Conservation (phyloP, 1,140 invertebrate species). For the Musca vetustissima region DNA sequence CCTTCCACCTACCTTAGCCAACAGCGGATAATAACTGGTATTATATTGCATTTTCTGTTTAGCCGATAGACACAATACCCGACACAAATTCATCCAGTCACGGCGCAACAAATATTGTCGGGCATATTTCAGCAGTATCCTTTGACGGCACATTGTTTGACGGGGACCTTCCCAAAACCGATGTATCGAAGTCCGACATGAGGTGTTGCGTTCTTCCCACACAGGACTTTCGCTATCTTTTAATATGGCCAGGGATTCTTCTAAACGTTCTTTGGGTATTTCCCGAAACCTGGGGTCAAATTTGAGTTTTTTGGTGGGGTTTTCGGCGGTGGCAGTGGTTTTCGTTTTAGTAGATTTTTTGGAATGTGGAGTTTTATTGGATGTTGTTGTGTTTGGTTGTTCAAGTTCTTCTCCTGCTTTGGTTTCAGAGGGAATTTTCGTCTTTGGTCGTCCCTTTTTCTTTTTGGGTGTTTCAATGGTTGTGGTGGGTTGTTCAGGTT, state of each 20-base stretch:
- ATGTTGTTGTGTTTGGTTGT: too few species aligned
- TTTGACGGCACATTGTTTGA: neutral
- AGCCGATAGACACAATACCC: neutral
- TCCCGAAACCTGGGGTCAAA: too few species aligned
- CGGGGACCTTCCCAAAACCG: neutral
- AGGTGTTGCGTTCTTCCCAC: slow-evolving; percentile 35
- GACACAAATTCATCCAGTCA: slow-evolving; percentile 35
- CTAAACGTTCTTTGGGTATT: slow-evolving; percentile 34
- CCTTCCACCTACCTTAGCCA: slow-evolving; percentile 13
- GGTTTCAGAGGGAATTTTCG: too few species aligned
- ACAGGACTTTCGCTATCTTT: slow-evolving; percentile 30
- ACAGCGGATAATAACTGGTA: slow-evolving; percentile 7
- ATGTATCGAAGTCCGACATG: slow-evolving; percentile 32
- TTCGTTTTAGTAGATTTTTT: too few species aligned
- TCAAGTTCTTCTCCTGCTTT: too few species aligned
- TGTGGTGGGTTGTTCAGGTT: too few species aligned
- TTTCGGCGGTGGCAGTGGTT: too few species aligned
- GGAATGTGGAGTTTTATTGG: too few species aligned
- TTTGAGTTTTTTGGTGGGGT: too few species aligned
- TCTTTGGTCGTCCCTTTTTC: too few species aligned
- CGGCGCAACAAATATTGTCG: slow-evolving; percentile 32
- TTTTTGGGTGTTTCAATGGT: too few species aligned
- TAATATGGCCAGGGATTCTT: slow-evolving; percentile 31
- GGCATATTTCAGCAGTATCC: slow-evolving; percentile 18
- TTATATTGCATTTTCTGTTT: neutral